Evolutionary conservation across 2,113 vertebrate genomes (phyloP).

Genomic region (Podilymbus podiceps): DNA sequence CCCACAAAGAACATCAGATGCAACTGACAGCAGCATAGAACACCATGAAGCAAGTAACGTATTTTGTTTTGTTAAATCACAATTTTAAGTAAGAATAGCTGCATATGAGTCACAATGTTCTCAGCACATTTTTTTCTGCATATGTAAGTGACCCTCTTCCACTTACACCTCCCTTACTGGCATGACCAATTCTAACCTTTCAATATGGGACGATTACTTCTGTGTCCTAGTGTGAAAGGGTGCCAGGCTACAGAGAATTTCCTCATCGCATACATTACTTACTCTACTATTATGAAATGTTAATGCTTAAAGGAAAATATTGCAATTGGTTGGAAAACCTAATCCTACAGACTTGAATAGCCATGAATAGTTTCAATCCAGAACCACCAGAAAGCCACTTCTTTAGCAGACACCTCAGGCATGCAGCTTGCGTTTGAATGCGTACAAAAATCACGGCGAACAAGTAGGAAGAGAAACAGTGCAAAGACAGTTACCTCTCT

Average conservation of each 20-base stretch:
- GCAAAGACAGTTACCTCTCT: slow-evolving; percentile 80
- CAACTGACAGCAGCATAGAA: background rate
- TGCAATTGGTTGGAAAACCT: background rate
- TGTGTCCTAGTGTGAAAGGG: background rate
- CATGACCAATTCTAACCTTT: background rate
- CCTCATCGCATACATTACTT: background rate
- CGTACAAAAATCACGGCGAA: background rate
- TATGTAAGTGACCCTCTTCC: background rate
- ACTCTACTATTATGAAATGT: background rate
- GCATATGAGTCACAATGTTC: background rate
- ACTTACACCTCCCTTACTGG: background rate
- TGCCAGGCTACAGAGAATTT: background rate
- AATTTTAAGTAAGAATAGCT: background rate
- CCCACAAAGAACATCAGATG: background rate
- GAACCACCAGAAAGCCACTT: background rate
- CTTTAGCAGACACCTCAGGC: background rate
- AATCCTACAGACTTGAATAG: background rate
- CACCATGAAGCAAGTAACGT: background rate
- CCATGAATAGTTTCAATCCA: background rate
- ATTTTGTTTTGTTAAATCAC: background rate
- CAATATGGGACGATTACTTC: background rate
- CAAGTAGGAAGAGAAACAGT: background rate
- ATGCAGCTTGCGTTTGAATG: background rate
- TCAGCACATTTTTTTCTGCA: background rate
- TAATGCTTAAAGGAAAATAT: background rate